phyloP scores from a whole-genome alignment of 2,113 vertebrate genomes.

The Amazona guildingii region DNA sequence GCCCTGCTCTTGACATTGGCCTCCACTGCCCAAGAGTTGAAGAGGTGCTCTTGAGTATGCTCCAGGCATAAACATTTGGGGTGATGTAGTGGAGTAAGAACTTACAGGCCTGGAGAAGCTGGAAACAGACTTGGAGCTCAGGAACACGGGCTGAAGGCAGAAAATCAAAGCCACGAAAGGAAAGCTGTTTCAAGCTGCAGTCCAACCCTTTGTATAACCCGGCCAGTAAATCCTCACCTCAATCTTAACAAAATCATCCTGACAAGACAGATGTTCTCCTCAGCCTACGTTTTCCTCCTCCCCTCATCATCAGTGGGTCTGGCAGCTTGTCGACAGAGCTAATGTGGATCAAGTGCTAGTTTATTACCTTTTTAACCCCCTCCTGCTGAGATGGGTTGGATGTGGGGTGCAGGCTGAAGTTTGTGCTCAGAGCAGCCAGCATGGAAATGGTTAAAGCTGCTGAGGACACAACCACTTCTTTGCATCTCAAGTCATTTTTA shows the following conservation, averaged over 20 bases:
- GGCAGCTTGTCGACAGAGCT: not conserved
- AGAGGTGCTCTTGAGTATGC: not conserved
- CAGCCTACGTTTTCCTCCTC: not conserved
- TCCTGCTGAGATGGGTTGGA: not conserved
- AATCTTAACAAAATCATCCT: not conserved
- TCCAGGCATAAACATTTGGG: conserved; percentile 12
- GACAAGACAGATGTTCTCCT: not conserved
- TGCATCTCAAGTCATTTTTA: not conserved
- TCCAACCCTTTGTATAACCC: not conserved
- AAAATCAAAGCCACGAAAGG: not conserved
- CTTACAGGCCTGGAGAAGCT: conserved; percentile 1
- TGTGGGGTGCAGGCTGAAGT: not conserved
- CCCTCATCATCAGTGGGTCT: not conserved
- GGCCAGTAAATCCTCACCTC: not conserved
- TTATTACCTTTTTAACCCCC: not conserved
- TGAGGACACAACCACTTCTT: not conserved
- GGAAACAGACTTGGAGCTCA: not conserved
- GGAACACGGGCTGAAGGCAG: not conserved
- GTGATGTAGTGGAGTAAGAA: conserved; percentile 3
- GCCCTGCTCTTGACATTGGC: not conserved
- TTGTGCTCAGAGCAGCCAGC: not conserved
- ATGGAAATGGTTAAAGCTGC: not conserved
- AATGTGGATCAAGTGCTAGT: not conserved
- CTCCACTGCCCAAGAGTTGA: not conserved
- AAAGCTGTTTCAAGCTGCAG: not conserved